Conservation (phyloP, 2,113 vertebrate species). For the Riparia riparia region DNA sequence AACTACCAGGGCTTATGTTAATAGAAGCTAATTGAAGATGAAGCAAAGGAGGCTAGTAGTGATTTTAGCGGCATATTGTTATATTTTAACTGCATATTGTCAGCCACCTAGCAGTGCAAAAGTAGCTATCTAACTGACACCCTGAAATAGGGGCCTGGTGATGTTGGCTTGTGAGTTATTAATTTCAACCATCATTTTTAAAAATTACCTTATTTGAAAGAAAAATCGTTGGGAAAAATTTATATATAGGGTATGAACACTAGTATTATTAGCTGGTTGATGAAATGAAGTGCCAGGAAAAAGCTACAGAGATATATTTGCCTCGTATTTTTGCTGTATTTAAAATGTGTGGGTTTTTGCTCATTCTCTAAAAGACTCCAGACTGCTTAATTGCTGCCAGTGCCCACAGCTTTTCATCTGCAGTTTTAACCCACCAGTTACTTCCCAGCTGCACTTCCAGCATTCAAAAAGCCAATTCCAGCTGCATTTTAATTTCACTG, state of each 20-base stretch:
- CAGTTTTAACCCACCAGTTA: constrained; percentile 1
- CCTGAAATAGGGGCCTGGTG: not conserved
- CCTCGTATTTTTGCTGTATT: not conserved
- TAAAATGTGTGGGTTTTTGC: not conserved
- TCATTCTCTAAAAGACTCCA: not conserved
- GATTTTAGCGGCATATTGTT: not conserved
- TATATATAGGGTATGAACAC: not conserved
- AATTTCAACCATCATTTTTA: not conserved
- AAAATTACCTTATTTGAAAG: not conserved
- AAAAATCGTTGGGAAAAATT: not conserved
- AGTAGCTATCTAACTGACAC: not conserved
- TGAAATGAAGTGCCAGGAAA: not conserved
- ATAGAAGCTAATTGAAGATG: constrained; percentile 26
- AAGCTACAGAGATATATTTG: not conserved
- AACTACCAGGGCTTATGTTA: constrained; percentile 8
- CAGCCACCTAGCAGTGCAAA: not conserved
- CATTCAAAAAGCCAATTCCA: not conserved
- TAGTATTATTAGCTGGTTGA: not conserved
- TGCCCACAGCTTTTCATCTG: not conserved
- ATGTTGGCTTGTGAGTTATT: not conserved
- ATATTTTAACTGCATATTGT: not conserved
- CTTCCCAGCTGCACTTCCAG: not conserved
- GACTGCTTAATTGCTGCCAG: not conserved
- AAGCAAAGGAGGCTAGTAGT: not conserved
- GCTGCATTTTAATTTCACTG: not conserved